phyloP scores from a whole-genome alignment of 2,113 vertebrate species.

The Cisticola juncidis region DNA sequence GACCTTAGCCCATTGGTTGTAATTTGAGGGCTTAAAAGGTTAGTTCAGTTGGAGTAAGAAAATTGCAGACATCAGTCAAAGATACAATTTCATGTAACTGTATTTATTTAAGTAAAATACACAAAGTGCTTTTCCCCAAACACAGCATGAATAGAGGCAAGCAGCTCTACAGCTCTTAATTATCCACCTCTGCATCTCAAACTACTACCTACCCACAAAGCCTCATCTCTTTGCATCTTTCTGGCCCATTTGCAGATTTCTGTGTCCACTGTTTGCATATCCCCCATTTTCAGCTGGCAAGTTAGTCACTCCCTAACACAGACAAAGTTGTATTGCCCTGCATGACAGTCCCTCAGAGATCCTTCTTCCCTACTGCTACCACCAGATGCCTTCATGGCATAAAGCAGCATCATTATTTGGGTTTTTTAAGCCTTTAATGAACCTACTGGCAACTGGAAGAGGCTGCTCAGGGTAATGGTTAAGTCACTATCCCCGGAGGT shows the following conservation, averaged over 20 bases:
- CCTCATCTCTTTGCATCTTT: accelerated
- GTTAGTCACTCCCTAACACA: background rate
- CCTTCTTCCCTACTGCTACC: background rate
- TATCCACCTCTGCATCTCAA: background rate
- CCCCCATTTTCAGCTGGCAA: background rate
- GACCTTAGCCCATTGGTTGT: background rate
- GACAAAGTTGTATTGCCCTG: background rate
- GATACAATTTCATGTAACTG: background rate
- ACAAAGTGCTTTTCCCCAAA: background rate
- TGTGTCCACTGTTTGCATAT: background rate
- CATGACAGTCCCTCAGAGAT: background rate
- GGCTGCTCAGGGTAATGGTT: background rate
- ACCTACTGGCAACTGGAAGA: background rate
- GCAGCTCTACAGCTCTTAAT: background rate
- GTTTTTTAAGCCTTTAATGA: background rate
- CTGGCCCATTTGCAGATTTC: background rate
- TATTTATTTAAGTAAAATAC: background rate
- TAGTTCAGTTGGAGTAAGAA: background rate
- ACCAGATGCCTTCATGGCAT: background rate
- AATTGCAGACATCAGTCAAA: background rate
- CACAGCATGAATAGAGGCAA: background rate
- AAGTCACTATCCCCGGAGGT: background rate
- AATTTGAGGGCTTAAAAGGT: background rate
- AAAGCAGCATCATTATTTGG: background rate
- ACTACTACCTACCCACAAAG: background rate